A percentile compares a stretch with the other conserved stretches of the same genome.
These are phyloP conservation scores for Pseudorhombus dupliciocellatus DNA, from an alignment of 2,113 vertebrate genomes.

Conservation along the genomic window DNA sequence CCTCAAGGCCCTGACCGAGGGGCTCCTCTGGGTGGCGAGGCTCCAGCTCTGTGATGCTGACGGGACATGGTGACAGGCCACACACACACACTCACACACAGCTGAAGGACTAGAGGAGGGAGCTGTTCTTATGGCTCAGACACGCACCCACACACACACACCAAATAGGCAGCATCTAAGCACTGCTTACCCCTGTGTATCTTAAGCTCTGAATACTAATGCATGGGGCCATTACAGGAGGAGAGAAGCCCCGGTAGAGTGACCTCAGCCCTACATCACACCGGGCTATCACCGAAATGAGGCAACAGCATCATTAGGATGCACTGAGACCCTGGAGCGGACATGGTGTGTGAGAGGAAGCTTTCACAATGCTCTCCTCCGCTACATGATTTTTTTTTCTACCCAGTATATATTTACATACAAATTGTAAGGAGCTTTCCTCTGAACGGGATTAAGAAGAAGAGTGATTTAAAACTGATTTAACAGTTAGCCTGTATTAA, in stretches of 20 bases:
- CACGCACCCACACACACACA: slow-evolving; percentile 34
- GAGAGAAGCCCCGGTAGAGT: slow-evolving; percentile 89
- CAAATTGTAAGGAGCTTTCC: slow-evolving; percentile 34
- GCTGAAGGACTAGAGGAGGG: slow-evolving; percentile 82
- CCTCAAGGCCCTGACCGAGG: slow-evolving; percentile 84
- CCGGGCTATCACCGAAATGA: slow-evolving; percentile 88
- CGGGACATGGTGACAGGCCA: slow-evolving; percentile 90
- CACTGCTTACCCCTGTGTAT: slow-evolving; percentile 92
- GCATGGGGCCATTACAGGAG: slow-evolving; percentile 88
- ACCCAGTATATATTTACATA: slow-evolving; percentile 52
- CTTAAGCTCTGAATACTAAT: slow-evolving; percentile 94
- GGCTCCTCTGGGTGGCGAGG: slow-evolving; percentile 90
- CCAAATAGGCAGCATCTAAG: slow-evolving; percentile 88
- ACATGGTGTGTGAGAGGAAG: slow-evolving; percentile 83
- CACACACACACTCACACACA: slow-evolving; percentile 81
- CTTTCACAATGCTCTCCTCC: slow-evolving; percentile 24
- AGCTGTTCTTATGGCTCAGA: slow-evolving; percentile 90
- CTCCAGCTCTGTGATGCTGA: slow-evolving; percentile 80
- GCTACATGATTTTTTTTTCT: slow-evolving; percentile 27
- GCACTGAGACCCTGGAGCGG: slow-evolving; percentile 86
- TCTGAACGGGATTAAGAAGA: background rate
- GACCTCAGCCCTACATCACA: slow-evolving; percentile 90
- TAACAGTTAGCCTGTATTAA: background rate
- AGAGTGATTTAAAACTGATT: background rate
- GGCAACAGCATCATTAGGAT: slow-evolving; percentile 88